Evolutionary conservation across 2,888 invertebrate species (phyloP).

Genomic region (Trimorus sp.): DNA sequence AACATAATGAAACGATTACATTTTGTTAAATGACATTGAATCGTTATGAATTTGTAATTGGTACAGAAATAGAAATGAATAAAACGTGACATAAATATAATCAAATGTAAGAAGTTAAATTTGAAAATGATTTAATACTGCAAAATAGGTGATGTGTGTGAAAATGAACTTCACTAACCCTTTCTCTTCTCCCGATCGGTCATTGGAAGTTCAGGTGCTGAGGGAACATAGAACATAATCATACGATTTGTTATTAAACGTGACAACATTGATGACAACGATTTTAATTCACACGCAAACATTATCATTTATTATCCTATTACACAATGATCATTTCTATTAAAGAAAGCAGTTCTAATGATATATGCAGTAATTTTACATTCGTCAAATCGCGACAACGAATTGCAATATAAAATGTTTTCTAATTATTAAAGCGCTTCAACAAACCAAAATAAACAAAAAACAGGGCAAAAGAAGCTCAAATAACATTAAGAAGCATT

Average conservation of each 20-base stretch:
- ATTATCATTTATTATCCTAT: slow-evolving; percentile 1
- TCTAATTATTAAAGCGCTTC: slow-evolving; percentile 4
- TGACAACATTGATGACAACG: not conserved
- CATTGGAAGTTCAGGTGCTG: slow-evolving; percentile 75
- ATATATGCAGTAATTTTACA: not conserved
- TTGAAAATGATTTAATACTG: not conserved
- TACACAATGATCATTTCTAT: not conserved
- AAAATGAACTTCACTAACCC: slow-evolving; percentile 74
- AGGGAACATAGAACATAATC: slow-evolving; percentile 63
- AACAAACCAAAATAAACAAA: slow-evolving; percentile 32
- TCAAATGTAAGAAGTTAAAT: not conserved
- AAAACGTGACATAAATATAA: not conserved
- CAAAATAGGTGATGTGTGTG: not conserved
- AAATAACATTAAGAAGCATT: slow-evolving; percentile 34
- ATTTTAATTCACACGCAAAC: slow-evolving; percentile 36
- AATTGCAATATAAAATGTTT: slow-evolving; percentile 14
- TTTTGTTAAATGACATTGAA: not conserved
- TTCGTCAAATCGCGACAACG: not conserved
- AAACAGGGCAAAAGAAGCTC: slow-evolving; percentile 34
- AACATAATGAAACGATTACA: slow-evolving; percentile 27
- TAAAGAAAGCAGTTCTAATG: no score
- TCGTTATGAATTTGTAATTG: no score
- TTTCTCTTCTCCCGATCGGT: slow-evolving; percentile 78
- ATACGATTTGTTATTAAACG: slow-evolving; percentile 10
- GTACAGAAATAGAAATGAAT: no score